Evolutionary conservation across 2,113 vertebrate genomes (phyloP).

Genomic region (Danio rerio): DNA sequence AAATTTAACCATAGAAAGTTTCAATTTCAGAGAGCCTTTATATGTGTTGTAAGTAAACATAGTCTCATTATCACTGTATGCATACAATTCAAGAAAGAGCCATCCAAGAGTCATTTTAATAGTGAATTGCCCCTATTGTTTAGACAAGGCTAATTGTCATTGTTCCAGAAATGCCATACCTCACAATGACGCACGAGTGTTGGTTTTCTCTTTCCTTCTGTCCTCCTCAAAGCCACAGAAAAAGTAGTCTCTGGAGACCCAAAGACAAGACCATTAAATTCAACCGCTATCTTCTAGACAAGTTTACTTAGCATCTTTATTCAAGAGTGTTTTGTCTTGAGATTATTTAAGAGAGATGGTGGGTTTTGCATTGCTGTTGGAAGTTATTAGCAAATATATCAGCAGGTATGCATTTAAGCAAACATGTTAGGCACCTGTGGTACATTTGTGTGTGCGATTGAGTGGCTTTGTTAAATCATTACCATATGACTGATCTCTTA

Average conservation of each 20-base stretch:
- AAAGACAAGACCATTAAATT: not conserved
- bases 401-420: not conserved
- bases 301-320: not conserved
- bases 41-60: conserved; percentile 27
- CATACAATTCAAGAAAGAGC: conserved; percentile 64
- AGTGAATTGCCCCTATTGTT: conserved; percentile 66
- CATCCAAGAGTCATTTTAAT: conserved; percentile 47
- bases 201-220: conserved; percentile 37
- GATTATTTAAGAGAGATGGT: conserved; percentile 5
- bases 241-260: conserved; percentile 32
- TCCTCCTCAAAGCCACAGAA: conserved; percentile 1
- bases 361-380: not conserved
- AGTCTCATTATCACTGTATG: conserved; percentile 49
- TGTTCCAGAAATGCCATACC: conserved; percentile 64
- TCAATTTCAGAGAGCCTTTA: not conserved
- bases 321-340: not conserved
- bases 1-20: not conserved
- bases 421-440: conserved; percentile 3
- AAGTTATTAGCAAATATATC: not conserved
- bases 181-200: conserved; percentile 49
- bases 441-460: not conserved
- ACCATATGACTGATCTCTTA: conserved; percentile 8
- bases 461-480: conserved; percentile 56
- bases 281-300: conserved; percentile 7
- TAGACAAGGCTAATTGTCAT: conserved; percentile 70